Base-by-base conservation (phyloP, 2,888 invertebrate species). In the Macrosiphum euphorbiae region DNA sequence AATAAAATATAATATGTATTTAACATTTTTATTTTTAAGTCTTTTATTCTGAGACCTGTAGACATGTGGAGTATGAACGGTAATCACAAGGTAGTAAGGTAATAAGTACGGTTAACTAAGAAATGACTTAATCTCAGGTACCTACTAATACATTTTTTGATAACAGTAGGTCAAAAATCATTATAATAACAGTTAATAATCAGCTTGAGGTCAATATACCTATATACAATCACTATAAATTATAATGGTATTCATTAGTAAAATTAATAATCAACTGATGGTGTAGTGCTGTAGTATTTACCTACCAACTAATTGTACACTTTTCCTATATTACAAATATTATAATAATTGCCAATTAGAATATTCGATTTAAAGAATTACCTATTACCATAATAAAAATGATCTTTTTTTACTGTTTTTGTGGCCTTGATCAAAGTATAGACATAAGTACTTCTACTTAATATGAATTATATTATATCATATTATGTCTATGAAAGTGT, bases 81-180 rank as follows among this genome's bases (percentile, higher is more conserved):
- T 7, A 78, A 35, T 78, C 35, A 35, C 20, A 78, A 35, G 8
- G 20, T 20, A 35, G 20, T n/a, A 13, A 20, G 78, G 3, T 28
- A n/a, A 35, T 78, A 35, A 16, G n/a, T 67, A n/a, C 13, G 1
- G n/a, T 78, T 78, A 35, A 16, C n/a, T 78, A 78, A 35, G n/a
- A 35, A 35, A 78, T 16, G 2, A 35, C 35, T 35, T 78, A 35
- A 35, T 78, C 78, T 78, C n/a, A n/a, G n/a, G n/a, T n/a, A n/a
- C n/a, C n/a, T 78, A 26, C 35, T 78, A 35, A 78, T 41, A 78
- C 7, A 3, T 35, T 78, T 3, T 78, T 35, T 78, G 78, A 78
- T 78, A 78, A 78, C 35, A 78, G 20, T 78, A 20, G 78, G 78
- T 78, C 78, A 78, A 78, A 78, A 78, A 35, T 78, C 78, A 78